Conservation (phyloP, 2,797 vertebrate genomes). For the Myioborus melanocephalus region DNA sequence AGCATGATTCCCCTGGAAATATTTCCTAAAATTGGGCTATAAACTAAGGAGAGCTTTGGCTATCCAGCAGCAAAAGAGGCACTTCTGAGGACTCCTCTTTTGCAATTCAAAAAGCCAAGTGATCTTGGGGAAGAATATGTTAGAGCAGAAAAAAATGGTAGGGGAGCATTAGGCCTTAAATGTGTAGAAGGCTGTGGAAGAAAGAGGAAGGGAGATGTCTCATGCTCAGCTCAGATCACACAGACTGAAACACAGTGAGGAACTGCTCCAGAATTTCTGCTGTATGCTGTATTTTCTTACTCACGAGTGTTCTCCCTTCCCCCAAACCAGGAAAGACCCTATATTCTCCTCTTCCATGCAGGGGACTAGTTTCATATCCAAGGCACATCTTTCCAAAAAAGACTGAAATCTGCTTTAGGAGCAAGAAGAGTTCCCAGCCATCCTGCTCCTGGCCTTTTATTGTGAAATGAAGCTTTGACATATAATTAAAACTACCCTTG, state of each 20-base stretch:
- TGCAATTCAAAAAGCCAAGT: not conserved
- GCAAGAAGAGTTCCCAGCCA: not conserved
- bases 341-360: not conserved
- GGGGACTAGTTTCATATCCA: not conserved
- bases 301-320: not conserved
- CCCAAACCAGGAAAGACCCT: not conserved
- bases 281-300: not conserved
- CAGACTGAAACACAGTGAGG: not conserved
- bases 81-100: not conserved
- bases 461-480: not conserved
- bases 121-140: not conserved
- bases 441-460: not conserved
- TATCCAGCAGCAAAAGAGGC: not conserved
- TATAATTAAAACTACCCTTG: not conserved
- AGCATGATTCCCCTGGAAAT: constrained; percentile 22
- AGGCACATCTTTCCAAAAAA: not conserved
- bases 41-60: not conserved
- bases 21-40: not conserved
- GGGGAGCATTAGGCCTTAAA: not conserved
- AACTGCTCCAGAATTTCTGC: not conserved
- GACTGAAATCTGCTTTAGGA: not conserved
- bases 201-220: not conserved
- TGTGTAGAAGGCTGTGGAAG: not conserved
- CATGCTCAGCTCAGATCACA: not conserved
- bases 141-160: not conserved